phyloP scores from a whole-genome alignment of 2,113 vertebrate genomes.

The Merops nubicus region DNA sequence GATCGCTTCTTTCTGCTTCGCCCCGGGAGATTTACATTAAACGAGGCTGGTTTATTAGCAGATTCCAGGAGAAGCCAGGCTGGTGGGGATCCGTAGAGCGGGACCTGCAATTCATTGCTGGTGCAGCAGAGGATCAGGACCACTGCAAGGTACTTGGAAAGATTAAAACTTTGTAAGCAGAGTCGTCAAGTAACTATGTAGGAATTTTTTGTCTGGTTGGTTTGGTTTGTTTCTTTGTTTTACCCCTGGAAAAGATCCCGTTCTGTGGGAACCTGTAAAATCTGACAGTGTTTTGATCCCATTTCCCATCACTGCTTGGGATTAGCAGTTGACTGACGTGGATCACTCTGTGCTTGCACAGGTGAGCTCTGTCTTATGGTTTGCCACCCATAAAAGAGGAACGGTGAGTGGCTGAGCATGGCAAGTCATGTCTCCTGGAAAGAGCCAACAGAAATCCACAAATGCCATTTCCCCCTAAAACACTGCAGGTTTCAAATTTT shows the following conservation, averaged over 20 bases:
- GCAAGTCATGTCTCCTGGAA: not conserved
- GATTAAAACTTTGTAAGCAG: not conserved
- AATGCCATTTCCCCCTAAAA: not conserved
- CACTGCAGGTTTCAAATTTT: not conserved
- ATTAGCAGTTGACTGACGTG: not conserved
- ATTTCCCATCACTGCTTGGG: rapidly evolving
- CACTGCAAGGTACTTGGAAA: not conserved
- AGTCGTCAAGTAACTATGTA: not conserved
- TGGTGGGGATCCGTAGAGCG: not conserved
- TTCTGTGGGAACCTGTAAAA: not conserved
- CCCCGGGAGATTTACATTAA: not conserved
- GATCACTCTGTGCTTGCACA: not conserved
- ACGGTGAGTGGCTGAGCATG: not conserved
- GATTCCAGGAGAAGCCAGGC: not conserved
- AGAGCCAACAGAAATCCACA: not conserved
- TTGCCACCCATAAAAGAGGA: not conserved
- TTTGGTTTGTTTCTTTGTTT: no score
- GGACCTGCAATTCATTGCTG: not conserved
- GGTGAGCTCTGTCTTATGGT: not conserved
- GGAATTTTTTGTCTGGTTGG: no score
- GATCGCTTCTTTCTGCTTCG: no score
- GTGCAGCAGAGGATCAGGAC: not conserved
- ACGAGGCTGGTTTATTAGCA: not conserved
- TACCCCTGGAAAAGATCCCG: not conserved
- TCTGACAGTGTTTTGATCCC: not conserved